These are phyloP conservation scores for Sinodicranocentrus sp. DNA, from an alignment of 2,888 invertebrate species.

Conservation along the genomic window DNA sequence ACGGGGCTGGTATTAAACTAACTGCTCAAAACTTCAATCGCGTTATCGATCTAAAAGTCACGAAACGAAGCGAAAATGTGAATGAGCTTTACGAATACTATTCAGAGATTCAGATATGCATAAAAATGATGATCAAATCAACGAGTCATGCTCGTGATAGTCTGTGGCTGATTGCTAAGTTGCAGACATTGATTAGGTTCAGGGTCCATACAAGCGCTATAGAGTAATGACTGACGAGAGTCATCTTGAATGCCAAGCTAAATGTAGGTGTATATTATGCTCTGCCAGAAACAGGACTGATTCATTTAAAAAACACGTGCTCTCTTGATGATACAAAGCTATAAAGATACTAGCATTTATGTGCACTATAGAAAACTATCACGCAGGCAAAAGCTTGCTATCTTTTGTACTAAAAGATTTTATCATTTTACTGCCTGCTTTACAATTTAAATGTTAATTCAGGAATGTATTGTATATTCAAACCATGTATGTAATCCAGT, in stretches of 20 bases:
- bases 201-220: conserved; percentile 11
- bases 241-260: conserved; percentile 9
- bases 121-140: not conserved
- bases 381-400: too few species aligned
- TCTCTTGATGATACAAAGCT: conserved; percentile 13
- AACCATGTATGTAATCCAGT: not conserved
- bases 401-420: too few species aligned
- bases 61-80: not conserved
- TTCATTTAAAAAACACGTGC: conserved; percentile 51
- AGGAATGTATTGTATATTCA: not conserved
- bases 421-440: too few species aligned
- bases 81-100: not conserved
- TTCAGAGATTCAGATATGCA: too few species aligned
- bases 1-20: too few species aligned
- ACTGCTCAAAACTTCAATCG: too few species aligned
- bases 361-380: too few species aligned
- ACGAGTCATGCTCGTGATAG: conserved; percentile 1
- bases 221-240: conserved; percentile 11
- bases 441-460: too few species aligned
- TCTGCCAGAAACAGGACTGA: conserved; percentile 35
- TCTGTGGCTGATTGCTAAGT: not conserved
- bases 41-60: too few species aligned
- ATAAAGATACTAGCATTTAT: too few species aligned
- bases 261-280: not conserved
- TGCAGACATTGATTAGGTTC: conserved; percentile 57